These are phyloP conservation scores for Gallinago paraguaiae DNA, from an alignment of 2,113 vertebrate genomes.

Conservation along the genomic window DNA sequence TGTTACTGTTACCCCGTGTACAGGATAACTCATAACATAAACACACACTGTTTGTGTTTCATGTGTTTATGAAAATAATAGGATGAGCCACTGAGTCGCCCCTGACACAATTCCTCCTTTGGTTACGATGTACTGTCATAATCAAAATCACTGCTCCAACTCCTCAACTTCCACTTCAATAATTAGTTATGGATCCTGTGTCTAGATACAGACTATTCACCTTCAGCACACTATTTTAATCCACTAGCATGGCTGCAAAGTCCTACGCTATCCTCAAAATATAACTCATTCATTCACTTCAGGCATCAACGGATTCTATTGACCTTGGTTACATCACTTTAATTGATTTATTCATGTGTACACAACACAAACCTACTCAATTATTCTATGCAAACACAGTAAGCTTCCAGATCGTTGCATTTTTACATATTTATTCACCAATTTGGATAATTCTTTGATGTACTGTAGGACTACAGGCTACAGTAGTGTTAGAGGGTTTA, in stretches of 20 bases:
- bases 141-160: background rate
- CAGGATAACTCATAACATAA: background rate
- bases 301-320: conserved; percentile 1
- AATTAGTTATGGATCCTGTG: background rate
- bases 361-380: conserved; percentile 37
- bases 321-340: conserved; percentile 35
- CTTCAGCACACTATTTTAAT: background rate
- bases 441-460: background rate
- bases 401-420: conserved; percentile 39
- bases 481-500: background rate
- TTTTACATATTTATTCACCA: conserved; percentile 34
- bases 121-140: background rate
- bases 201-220: background rate
- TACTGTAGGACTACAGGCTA: background rate
- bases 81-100: background rate
- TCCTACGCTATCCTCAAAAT: background rate
- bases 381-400: conserved; percentile 44
- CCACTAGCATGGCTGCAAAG: background rate
- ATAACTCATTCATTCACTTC: background rate
- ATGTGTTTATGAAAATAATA: background rate
- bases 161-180: background rate
- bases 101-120: background rate
- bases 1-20: background rate
- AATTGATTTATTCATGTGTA: conserved; percentile 47
- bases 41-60: no score